Percentiles rank a stretch among this genome's conserved stretches.
These are phyloP conservation scores for Sinocyclocheilus grahami DNA, from an alignment of 2,113 vertebrate species.

Conservation along the genomic window DNA sequence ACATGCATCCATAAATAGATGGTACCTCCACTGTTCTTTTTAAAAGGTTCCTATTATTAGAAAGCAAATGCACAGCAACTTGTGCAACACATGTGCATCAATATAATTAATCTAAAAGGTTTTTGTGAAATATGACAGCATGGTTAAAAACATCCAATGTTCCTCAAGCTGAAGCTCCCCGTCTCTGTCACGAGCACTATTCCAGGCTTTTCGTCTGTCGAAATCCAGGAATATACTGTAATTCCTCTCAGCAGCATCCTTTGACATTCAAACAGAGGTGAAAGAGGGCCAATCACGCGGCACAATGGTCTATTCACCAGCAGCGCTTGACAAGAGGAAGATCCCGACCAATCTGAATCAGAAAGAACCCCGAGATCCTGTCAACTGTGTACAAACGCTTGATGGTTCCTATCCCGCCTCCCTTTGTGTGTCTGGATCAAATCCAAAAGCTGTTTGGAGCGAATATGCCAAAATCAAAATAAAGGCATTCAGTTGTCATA, in stretches of 20 bases:
- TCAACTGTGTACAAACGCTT: slow-evolving; percentile 23
- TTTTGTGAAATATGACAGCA: neutral
- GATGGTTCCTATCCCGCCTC: neutral
- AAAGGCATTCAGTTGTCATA: slow-evolving; percentile 29
- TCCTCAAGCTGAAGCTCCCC: neutral
- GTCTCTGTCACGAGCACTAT: neutral
- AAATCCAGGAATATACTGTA: neutral
- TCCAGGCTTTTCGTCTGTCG: neutral
- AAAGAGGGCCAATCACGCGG: neutral
- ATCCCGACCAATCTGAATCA: slow-evolving; percentile 39
- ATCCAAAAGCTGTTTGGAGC: slow-evolving; percentile 19
- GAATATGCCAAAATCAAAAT: slow-evolving; percentile 40
- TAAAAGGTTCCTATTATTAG: neutral
- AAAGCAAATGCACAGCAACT: neutral
- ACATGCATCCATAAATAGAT: no score
- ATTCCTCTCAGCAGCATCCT: slow-evolving; percentile 6
- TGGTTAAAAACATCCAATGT: neutral
- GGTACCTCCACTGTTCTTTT: neutral
- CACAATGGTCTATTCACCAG: slow-evolving; percentile 23
- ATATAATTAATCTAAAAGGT: neutral
- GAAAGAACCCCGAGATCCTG: slow-evolving; percentile 31
- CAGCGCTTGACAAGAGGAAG: slow-evolving; percentile 32
- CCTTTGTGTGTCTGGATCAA: slow-evolving; percentile 29
- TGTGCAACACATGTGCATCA: neutral
- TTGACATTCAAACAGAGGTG: slow-evolving; percentile 1